These are phyloP conservation scores for Drosophila infuscata DNA, from an alignment of 2,888 invertebrate species.

Conservation along the genomic window DNA sequence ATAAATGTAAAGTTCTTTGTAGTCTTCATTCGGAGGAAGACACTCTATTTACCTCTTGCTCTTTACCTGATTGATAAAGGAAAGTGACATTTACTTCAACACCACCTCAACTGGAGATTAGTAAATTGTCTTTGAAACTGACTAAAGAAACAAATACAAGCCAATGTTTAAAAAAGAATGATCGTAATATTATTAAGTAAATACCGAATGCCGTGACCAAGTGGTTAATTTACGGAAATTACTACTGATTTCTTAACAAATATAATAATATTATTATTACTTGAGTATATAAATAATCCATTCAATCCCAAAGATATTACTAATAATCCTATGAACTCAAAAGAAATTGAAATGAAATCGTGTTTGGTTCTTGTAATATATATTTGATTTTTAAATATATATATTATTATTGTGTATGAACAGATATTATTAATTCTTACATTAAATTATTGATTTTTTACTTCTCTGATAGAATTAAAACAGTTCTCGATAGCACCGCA, in stretches of 20 bases:
- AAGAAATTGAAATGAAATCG: background rate
- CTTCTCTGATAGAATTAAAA: slow-evolving; percentile 74
- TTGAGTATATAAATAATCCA: background rate
- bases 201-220: too few species aligned
- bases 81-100: background rate
- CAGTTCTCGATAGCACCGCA: slow-evolving; percentile 84
- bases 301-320: background rate
- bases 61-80: background rate
- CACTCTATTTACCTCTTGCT: too few species aligned
- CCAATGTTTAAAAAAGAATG: too few species aligned
- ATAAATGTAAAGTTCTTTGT: background rate
- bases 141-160: too few species aligned
- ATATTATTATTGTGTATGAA: background rate
- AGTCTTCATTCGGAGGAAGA: background rate
- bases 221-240: background rate
- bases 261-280: background rate
- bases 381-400: background rate
- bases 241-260: background rate
- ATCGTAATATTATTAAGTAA: background rate
- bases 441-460: slow-evolving; percentile 14
- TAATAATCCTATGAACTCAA: too few species aligned
- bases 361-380: background rate
- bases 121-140: too few species aligned
- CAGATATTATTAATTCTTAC: slow-evolving; percentile 12
- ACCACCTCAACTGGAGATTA: too few species aligned